Evolutionary conservation across 1,140 invertebrate genomes (phyloP).

Genomic region (Samia ricini): DNA sequence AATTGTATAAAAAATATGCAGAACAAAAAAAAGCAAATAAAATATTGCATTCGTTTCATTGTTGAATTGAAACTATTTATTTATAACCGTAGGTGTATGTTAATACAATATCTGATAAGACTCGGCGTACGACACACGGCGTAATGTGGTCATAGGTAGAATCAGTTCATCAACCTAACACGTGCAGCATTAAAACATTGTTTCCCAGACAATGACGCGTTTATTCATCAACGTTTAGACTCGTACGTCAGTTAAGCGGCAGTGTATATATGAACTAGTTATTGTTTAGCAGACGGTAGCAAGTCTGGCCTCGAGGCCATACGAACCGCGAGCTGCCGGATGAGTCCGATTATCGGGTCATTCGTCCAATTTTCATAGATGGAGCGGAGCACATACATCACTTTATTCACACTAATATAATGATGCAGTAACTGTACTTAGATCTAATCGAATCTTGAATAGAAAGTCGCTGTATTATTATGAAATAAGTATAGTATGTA

Average conservation of each 20-base stretch:
- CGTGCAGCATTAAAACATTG: not conserved
- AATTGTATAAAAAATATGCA: too few relatives aligned
- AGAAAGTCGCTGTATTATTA: not conserved
- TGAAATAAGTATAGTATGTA: not conserved
- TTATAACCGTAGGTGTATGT: not conserved
- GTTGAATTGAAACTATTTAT: not conserved
- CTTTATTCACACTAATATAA: conserved; percentile 17
- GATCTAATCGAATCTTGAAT: not conserved
- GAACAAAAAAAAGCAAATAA: too few relatives aligned
- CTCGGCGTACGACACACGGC: not conserved
- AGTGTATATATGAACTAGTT: conserved; percentile 17
- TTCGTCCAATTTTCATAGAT: conserved; percentile 38
- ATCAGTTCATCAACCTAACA: not conserved
- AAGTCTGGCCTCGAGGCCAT: conserved; percentile 28
- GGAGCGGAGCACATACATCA: conserved; percentile 22
- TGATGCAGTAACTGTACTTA: not conserved
- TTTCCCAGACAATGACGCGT: conserved; percentile 1
- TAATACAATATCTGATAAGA: not conserved
- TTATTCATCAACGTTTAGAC: conserved; percentile 2
- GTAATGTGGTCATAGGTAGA: not conserved
- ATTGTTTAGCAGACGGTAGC: conserved; percentile 28
- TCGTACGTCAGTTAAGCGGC: not conserved
- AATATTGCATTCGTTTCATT: too few relatives aligned
- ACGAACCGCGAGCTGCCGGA: conserved; percentile 34
- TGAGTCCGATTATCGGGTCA: conserved; percentile 43